Evolutionary conservation across 1,140 invertebrate species (phyloP).

Genomic region (Eulimnadia texana): DNA sequence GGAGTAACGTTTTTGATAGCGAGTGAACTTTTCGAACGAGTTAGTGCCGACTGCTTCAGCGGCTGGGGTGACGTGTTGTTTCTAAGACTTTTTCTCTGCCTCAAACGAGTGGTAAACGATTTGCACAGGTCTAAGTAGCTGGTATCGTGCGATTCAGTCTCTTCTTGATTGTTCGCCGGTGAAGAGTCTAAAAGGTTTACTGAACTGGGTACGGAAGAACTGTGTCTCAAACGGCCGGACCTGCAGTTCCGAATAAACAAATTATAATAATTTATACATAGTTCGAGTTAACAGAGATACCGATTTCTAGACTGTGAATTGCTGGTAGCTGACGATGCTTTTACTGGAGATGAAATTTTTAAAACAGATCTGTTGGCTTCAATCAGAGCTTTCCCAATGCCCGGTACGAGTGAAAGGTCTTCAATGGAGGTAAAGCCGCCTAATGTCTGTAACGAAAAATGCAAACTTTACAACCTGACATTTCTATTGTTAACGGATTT

Average conservation of each 20-base stretch:
- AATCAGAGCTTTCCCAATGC: conserved; percentile 29
- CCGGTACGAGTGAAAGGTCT: conserved; percentile 28
- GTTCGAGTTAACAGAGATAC: not conserved
- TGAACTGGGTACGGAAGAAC: not conserved
- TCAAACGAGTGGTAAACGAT: not conserved
- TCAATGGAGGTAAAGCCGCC: conserved; percentile 28
- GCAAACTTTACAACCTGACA: conserved; percentile 10
- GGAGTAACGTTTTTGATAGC: too few relatives aligned
- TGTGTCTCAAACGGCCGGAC: not conserved
- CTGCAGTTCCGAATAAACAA: not conserved
- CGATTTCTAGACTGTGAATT: too few relatives aligned
- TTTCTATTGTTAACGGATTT: not conserved
- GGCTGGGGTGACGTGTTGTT: too few relatives aligned
- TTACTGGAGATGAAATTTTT: conserved; percentile 22
- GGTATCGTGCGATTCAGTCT: not conserved
- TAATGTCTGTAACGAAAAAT: conserved; percentile 25
- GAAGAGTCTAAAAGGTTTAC: not conserved
- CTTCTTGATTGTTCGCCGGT: not conserved
- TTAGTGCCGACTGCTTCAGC: too few relatives aligned
- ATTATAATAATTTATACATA: conserved; percentile 11
- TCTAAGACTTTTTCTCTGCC: not conserved
- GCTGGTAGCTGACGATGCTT: too few relatives aligned
- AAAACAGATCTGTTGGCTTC: conserved; percentile 28
- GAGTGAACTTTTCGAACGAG: too few relatives aligned
- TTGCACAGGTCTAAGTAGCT: not conserved